Conservation (phyloP, 2,888 invertebrate genomes). For the Litoditis marina region DNA sequence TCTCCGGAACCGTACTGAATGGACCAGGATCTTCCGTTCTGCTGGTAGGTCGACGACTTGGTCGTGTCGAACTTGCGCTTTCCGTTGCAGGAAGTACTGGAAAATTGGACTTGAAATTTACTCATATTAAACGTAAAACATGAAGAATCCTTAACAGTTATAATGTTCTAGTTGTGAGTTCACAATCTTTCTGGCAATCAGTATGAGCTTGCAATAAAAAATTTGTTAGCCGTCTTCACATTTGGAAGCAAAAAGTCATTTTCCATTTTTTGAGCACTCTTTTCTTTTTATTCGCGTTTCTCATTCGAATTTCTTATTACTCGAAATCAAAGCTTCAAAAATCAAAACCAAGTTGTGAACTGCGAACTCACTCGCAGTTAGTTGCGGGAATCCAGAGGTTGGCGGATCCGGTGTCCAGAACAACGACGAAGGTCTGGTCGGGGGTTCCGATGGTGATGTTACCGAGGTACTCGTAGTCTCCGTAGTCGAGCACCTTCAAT, state of each 20-base stretch:
- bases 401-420: slow-evolving; percentile 36
- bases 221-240: too few species aligned
- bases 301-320: too few species aligned
- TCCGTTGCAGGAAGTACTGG: slow-evolving; percentile 9
- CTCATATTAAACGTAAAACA: too few species aligned
- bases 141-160: too few species aligned
- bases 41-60: slow-evolving; percentile 77
- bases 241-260: too few species aligned
- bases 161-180: neutral
- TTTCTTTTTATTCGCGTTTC: too few species aligned
- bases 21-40: slow-evolving; percentile 83
- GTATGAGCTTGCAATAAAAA: too few species aligned
- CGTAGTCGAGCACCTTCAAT: slow-evolving; percentile 12
- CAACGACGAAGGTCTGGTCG: slow-evolving; percentile 34
- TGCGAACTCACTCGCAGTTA: too few species aligned
- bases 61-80: slow-evolving; percentile 81
- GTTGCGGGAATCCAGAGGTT: slow-evolving; percentile 35
- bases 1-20: slow-evolving; percentile 88
- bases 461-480: slow-evolving; percentile 36
- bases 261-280: too few species aligned
- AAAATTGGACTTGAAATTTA: too few species aligned
- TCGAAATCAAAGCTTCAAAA: too few species aligned
- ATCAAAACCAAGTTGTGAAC: too few species aligned
- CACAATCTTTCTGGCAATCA: neutral
- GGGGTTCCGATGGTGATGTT: slow-evolving; percentile 38